phyloP scores from a whole-genome alignment of 2,888 invertebrate species.

The Ormyrus thymus region DNA sequence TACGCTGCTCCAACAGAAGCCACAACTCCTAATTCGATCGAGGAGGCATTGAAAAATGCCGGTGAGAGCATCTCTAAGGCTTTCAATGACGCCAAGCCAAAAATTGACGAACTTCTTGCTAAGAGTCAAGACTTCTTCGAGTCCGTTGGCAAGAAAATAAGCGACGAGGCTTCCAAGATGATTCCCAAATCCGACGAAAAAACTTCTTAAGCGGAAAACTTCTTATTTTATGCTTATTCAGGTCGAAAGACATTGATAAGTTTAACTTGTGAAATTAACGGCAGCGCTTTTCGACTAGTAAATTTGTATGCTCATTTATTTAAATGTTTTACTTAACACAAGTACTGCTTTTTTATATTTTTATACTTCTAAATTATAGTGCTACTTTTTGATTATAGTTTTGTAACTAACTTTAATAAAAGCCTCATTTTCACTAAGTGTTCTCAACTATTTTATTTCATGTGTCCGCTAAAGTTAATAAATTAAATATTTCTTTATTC shows the following conservation, averaged over 20 bases:
- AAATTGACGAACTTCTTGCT: constrained; percentile 58
- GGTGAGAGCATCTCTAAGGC: constrained; percentile 56
- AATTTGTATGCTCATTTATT: constrained; percentile 1
- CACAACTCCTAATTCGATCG: constrained; percentile 30
- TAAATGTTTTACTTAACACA: no score
- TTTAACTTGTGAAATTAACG: neutral
- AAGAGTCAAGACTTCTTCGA: constrained; percentile 59
- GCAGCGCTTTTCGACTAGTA: neutral
- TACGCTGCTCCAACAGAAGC: constrained; percentile 29
- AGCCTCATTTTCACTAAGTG: neutral
- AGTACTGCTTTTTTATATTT: constrained; percentile 20
- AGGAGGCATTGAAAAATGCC: constrained; percentile 53
- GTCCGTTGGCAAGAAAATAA: constrained; percentile 59
- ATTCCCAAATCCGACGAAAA: constrained; percentile 60
- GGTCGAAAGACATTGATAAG: neutral
- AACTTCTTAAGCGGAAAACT: neutral
- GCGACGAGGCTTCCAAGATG: constrained; percentile 60
- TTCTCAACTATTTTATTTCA: no score
- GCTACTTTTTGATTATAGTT: neutral
- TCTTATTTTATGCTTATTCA: neutral
- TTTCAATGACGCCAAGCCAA: constrained; percentile 59
- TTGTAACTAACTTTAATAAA: constrained; percentile 25
- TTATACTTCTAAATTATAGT: neutral
- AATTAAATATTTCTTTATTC: no score
- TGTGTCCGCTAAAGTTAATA: neutral